Evolutionary conservation across 2,797 vertebrate species (phyloP).

Genomic region (Sarcophilus harrisii): DNA sequence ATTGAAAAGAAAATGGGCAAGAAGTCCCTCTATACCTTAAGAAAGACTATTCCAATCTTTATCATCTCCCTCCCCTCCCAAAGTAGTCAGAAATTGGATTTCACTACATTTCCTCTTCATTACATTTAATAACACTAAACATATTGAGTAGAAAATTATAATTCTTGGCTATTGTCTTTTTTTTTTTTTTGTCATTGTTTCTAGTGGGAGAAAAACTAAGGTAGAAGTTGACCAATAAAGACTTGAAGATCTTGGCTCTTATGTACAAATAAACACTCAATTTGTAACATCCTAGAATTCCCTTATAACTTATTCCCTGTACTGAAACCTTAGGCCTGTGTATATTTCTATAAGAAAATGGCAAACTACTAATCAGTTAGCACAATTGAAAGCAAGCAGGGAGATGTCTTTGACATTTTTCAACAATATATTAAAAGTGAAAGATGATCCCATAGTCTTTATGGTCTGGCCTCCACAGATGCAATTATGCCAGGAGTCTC

Average conservation of each 20-base stretch:
- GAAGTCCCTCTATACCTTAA: background rate
- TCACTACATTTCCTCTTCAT: conserved; percentile 31
- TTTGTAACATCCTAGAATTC: conserved; percentile 45
- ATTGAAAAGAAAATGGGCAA: conserved; percentile 40
- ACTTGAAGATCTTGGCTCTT: conserved; percentile 8
- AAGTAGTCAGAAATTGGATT: background rate
- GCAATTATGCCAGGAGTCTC: conserved; percentile 79
- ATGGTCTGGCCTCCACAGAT: conserved; percentile 72
- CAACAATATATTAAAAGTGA: conserved; percentile 81
- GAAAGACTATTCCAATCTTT: conserved; percentile 4
- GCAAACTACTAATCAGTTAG: conserved; percentile 76
- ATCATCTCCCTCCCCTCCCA: background rate
- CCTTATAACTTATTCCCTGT: conserved; percentile 10
- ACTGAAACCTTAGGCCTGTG: conserved; percentile 66
- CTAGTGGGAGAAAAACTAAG: background rate
- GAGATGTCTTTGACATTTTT: conserved; percentile 78
- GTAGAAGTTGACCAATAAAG: background rate
- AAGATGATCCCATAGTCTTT: conserved; percentile 73
- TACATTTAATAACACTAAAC: conserved; percentile 56
- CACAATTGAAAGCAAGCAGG: conserved; percentile 79
- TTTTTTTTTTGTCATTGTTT: conserved; percentile 27
- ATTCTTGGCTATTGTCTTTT: conserved; percentile 9
- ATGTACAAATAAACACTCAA: background rate
- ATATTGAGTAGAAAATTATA: conserved; percentile 28
- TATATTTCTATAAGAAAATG: conserved; percentile 71